Conservation (phyloP, 92 coral and sea anemone genomes). For the Umimayanthus chanpuru region DNA sequence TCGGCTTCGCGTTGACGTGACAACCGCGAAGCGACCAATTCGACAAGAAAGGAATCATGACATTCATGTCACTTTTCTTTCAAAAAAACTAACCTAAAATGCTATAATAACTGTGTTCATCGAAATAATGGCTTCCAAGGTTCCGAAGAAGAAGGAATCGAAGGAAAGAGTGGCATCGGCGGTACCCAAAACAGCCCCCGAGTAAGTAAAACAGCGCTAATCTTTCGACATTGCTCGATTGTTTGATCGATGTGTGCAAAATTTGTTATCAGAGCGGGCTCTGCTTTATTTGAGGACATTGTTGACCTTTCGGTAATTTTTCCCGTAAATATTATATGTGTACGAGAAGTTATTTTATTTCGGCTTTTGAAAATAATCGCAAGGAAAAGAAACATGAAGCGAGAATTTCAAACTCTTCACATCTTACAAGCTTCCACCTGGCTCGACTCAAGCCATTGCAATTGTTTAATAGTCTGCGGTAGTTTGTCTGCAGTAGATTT, state of each 20-base stretch:
- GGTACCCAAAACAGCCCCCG: constrained; percentile 81
- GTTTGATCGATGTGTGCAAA: constrained; percentile 3
- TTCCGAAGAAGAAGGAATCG: constrained; percentile 97
- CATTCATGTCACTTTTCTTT: not conserved
- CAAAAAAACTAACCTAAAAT: constrained; percentile 4
- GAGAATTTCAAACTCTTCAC: no score
- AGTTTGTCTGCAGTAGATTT: no score
- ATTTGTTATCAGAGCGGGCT: not conserved
- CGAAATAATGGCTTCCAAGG: constrained; percentile 89
- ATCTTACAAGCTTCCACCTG: not conserved
- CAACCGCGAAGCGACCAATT: constrained; percentile 27
- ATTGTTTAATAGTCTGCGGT: no score
- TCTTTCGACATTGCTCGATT: not conserved
- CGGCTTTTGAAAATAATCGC: not conserved
- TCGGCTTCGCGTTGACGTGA: constrained; percentile 34
- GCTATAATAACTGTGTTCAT: not conserved
- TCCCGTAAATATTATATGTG: not conserved
- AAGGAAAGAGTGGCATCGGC: constrained; percentile 95
- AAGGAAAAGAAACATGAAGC: not conserved
- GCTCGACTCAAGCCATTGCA: no score
- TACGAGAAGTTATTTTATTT: not conserved
- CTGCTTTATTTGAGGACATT: not conserved
- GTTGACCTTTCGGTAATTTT: constrained; percentile 29
- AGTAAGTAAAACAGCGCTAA: constrained; percentile 66
- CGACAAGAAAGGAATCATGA: not conserved